Percentiles rank a stretch among this genome's conserved stretches.
These are phyloP conservation scores for Argya squamiceps DNA, from an alignment of 2,797 vertebrate species.

Conservation along the genomic window DNA sequence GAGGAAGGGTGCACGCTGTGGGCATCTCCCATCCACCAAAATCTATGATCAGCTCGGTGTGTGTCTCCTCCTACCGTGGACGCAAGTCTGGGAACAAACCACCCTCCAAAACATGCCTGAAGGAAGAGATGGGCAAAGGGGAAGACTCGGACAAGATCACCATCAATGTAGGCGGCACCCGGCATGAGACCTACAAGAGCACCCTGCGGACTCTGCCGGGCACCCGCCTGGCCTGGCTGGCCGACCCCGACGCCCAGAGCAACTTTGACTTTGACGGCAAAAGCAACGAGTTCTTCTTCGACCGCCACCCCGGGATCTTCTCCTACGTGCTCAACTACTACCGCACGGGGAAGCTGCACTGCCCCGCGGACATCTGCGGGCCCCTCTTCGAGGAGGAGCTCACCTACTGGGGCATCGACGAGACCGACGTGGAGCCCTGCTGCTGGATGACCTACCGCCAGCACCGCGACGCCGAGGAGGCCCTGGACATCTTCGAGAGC, in stretches of 20 bases:
- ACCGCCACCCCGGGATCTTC: constrained; percentile 95
- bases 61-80: constrained; percentile 98
- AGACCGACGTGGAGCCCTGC: constrained; percentile 98
- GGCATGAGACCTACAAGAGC: constrained; percentile 98
- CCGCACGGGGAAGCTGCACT: constrained; percentile 96
- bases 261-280: constrained; percentile 78
- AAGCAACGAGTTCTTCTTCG: constrained; percentile 91
- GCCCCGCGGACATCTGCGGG: constrained; percentile 96
- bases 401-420: constrained; percentile 96
- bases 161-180: constrained; percentile 95
- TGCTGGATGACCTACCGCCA: constrained; percentile 99
- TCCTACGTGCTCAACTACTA: constrained; percentile 98
- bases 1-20: constrained; percentile 71
- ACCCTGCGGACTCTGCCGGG: constrained; percentile 93
- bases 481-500: constrained; percentile 94
- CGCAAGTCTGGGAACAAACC: constrained; percentile 98
- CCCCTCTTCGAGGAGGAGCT: constrained; percentile 98
- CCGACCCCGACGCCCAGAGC: constrained; percentile 85
- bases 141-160: constrained; percentile 96
- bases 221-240: constrained; percentile 93
- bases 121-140: constrained; percentile 94
- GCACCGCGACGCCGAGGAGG: constrained; percentile 96
- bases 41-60: constrained; percentile 99
- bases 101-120: constrained; percentile 98
- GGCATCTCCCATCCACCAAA: constrained; percentile 75